Percentiles rank a stretch among this genome's conserved stretches.
Conservation (phyloP, 2,113 vertebrate species). For the Megaleporinus macrocephalus region DNA sequence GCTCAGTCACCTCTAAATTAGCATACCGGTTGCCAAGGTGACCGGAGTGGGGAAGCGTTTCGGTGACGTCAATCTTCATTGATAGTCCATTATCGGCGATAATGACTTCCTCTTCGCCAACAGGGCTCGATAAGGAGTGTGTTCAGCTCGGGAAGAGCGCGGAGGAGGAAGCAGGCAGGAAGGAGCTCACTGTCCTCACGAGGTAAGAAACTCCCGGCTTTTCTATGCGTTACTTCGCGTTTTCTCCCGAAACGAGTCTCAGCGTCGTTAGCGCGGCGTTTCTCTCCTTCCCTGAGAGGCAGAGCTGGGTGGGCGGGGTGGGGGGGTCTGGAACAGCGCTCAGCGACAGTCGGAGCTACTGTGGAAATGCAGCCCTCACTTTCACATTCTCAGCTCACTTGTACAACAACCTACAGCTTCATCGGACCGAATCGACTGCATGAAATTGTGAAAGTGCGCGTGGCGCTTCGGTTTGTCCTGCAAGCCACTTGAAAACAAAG, state of each 20-base stretch:
- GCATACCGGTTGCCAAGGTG: conserved; percentile 62
- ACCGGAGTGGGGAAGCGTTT: conserved; percentile 62
- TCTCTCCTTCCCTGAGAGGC: no score
- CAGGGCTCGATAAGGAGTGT: conserved; percentile 61
- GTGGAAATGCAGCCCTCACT: neutral
- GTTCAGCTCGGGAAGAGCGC: conserved; percentile 67
- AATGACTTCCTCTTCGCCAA: conserved; percentile 63
- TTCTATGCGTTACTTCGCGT: neutral
- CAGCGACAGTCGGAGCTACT: neutral
- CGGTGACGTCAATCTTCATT: conserved; percentile 63
- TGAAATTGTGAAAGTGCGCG: no score
- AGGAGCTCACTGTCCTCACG: conserved; percentile 22
- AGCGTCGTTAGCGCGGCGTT: neutral
- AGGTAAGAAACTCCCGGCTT: conserved; percentile 53
- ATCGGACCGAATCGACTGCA: no score
- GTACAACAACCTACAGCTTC: no score
- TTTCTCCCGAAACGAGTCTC: neutral
- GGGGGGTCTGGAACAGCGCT: neutral
- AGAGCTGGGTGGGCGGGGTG: rapidly evolving
- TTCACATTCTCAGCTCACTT: neutral
- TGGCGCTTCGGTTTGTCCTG: no score
- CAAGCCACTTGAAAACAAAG: no score
- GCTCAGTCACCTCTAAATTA: conserved; percentile 64
- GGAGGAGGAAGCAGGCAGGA: conserved; percentile 46
- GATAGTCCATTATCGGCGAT: conserved; percentile 69